Base-by-base conservation (phyloP, 2,113 vertebrate genomes). In the Camarhynchus parvulus region DNA sequence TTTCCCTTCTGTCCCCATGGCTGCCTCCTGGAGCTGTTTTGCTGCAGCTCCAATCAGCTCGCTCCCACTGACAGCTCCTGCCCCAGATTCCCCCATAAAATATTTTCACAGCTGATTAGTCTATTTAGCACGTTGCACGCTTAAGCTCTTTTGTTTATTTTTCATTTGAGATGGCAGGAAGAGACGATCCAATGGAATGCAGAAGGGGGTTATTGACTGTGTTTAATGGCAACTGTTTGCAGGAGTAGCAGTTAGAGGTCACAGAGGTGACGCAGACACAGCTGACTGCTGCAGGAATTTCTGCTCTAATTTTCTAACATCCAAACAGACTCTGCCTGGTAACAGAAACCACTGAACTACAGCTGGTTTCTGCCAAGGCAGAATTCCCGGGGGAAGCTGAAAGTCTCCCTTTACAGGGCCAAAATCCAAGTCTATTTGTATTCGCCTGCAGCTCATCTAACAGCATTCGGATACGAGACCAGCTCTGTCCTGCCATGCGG, bases 41-140 rank as follows among this genome's bases (percentile, higher is more conserved):
- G 91, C 93, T 95, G 91, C 96, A 95, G 93, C 91, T 77, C 85
- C 89, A 97, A 94, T 72, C 41, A 87, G 94, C 90, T 97, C 59
- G 7, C 95, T 90, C 70, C 85, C 47, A 95, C 95, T 97, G 89
- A 80, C 93, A 96, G 90, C 90, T 96, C 93, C 78, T 94, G 96
- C 97, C 96, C 97, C 95, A 94, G 96, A 97, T 98, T 96, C 96
- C 96, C 96, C 94, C 87, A 83, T 91, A 94, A 97, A 97, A 89
- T 90, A 95, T 95, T 97, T 87, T 94, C 73, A 93, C 78, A 78
- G 96, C 96, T 96, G 89, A 95, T 94, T 89, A 94, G 87, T 92
- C 83, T 87, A 97, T 95, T 95, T 92, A 82, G 86, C 89, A 92
- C 59, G n/a, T 69, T 68, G 81, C 31, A 41, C 39, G 47, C 86